These are phyloP conservation scores for Drosophila orosa DNA, from an alignment of 1,140 invertebrate genomes.

Conservation along the genomic window DNA sequence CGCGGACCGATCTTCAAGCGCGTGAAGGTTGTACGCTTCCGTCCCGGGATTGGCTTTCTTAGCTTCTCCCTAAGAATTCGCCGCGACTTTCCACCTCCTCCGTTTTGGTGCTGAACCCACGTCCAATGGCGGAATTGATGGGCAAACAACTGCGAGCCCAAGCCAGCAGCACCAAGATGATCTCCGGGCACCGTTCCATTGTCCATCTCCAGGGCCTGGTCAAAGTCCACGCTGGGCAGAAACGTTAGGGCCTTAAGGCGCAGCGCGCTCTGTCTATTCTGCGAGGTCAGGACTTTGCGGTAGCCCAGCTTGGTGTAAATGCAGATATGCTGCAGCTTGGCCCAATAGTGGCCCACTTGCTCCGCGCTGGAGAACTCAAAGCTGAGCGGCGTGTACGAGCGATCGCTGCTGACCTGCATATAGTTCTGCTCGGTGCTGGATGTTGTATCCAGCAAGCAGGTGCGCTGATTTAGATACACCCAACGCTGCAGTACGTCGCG, in stretches of 20 bases:
- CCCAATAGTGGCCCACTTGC: constrained; percentile 90
- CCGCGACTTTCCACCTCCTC: constrained; percentile 38
- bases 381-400: constrained; percentile 85
- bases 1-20: constrained; percentile 54
- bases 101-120: constrained; percentile 69
- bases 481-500: constrained; percentile 88
- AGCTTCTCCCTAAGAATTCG: background rate
- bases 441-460: constrained; percentile 89
- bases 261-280: constrained; percentile 1
- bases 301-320: constrained; percentile 88
- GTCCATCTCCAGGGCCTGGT: constrained; percentile 65
- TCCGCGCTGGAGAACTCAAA: constrained; percentile 86
- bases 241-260: constrained; percentile 45
- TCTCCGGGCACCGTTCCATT: constrained; percentile 89
- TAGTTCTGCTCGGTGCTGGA: constrained; percentile 86
- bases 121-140: constrained; percentile 90
- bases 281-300: constrained; percentile 38
- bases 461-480: constrained; percentile 88
- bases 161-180: constrained; percentile 89
- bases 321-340: constrained; percentile 88
- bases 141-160: constrained; percentile 89
- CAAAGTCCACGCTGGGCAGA: constrained; percentile 49
- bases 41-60: background rate
- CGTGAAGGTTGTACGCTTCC: constrained; percentile 28
- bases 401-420: constrained; percentile 86